Conservation (phyloP, 2,113 vertebrate species). For the Pionites leucogaster region DNA sequence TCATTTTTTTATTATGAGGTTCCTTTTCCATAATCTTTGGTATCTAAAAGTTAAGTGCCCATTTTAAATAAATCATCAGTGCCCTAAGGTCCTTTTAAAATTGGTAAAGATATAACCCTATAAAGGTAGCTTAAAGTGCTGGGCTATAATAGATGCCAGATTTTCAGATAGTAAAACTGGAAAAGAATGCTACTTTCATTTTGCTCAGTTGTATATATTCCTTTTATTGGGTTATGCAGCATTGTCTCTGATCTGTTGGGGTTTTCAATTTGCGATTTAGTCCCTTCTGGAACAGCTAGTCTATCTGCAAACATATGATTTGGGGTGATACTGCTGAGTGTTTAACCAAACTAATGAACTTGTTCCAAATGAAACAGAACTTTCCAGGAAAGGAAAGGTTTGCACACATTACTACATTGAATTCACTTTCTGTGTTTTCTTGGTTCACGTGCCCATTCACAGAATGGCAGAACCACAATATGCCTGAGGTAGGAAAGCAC, state of each 20-base stretch:
- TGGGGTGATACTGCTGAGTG: background rate
- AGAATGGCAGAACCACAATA: background rate
- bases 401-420: background rate
- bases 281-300: background rate
- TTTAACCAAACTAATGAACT: background rate
- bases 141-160: background rate
- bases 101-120: background rate
- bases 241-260: background rate
- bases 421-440: background rate
- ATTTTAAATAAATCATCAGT: background rate
- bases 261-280: background rate
- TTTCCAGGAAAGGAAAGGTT: background rate
- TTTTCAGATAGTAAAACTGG: background rate
- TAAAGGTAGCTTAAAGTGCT: background rate
- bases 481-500: background rate
- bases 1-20: background rate
- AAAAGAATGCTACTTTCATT: background rate
- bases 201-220: background rate
- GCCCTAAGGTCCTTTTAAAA: background rate
- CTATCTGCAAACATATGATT: background rate
- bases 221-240: background rate
- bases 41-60: background rate
- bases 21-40: background rate
- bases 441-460: background rate
- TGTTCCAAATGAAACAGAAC: background rate